phyloP scores from a whole-genome alignment of 2,888 invertebrate species.

The Invenusta paracnida region DNA sequence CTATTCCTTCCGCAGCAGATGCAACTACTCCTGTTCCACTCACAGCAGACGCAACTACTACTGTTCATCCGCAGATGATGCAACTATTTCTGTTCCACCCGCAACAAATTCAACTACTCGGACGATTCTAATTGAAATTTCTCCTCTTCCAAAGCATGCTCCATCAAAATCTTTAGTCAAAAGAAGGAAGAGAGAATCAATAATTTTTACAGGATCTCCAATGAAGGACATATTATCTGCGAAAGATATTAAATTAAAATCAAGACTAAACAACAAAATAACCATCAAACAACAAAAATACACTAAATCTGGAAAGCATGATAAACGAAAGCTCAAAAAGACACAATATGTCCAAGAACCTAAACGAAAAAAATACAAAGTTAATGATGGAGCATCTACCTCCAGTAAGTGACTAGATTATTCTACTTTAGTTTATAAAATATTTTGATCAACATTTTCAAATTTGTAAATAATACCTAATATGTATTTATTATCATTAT shows the following conservation, averaged over 20 bases:
- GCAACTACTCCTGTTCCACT: background rate
- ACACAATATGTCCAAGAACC: conserved; percentile 29
- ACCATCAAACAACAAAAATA: background rate
- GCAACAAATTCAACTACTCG: background rate
- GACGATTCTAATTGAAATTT: background rate
- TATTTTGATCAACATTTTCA: conserved; percentile 26
- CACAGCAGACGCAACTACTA: background rate
- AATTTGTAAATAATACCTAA: conserved; percentile 29
- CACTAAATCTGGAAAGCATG: conserved; percentile 19
- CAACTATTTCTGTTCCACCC: background rate
- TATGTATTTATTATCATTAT: conserved; percentile 26
- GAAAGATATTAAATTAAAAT: conserved; percentile 26
- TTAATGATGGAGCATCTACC: conserved; percentile 25
- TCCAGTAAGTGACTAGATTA: conserved; percentile 29
- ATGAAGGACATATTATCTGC: conserved; percentile 29
- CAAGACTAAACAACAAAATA: conserved; percentile 18
- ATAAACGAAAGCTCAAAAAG: conserved; percentile 21
- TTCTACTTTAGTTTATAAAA: conserved; percentile 26
- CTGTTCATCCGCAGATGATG: background rate
- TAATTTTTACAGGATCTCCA: conserved; percentile 24
- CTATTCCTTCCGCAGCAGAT: background rate
- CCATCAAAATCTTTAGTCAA: background rate
- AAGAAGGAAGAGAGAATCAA: background rate
- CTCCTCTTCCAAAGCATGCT: background rate
- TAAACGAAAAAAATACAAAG: conserved; percentile 11